phyloP scores from a whole-genome alignment of 2,888 invertebrate genomes.

The Drosophila mulleri region DNA sequence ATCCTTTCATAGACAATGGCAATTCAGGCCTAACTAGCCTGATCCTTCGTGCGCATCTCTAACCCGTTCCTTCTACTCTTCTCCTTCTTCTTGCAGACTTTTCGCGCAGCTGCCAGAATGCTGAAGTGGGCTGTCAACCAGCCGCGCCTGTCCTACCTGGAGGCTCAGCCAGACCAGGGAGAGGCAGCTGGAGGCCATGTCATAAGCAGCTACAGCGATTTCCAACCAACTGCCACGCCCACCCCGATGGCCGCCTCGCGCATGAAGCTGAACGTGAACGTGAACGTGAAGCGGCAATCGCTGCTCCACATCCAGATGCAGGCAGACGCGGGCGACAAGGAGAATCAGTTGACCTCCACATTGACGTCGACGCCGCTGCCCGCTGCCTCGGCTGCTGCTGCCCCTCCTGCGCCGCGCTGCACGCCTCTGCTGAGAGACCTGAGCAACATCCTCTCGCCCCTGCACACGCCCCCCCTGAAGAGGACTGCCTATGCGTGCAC shows the following conservation, averaged over 20 bases:
- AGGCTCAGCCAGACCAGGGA: conserved; percentile 8
- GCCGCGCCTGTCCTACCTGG: conserved; percentile 79
- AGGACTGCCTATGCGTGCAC: conserved; percentile 75
- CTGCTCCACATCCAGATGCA: conserved; percentile 12
- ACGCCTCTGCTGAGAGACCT: conserved; percentile 73
- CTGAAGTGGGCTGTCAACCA: conserved; percentile 84
- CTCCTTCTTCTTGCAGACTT: conserved; percentile 36
- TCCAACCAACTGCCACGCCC: conserved; percentile 30
- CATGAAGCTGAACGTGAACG: conserved; percentile 22
- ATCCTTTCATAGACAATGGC: conserved; percentile 31
- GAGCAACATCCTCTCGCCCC: conserved; percentile 76
- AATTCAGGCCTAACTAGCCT: conserved; percentile 53
- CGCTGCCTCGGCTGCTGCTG: conserved; percentile 9
- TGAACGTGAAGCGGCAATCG: conserved; percentile 46
- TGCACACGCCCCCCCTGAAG: conserved; percentile 11
- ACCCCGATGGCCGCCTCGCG: neutral
- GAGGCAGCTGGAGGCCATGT: conserved; percentile 1
- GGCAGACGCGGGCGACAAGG: conserved; percentile 26
- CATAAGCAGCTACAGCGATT: conserved; percentile 21
- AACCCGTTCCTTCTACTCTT: conserved; percentile 6
- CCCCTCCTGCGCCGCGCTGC: neutral
- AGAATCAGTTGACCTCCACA: conserved; percentile 81
- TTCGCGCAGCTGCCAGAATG: conserved; percentile 70
- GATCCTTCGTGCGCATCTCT: conserved; percentile 34
- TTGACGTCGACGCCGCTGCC: conserved; percentile 81